These are phyloP conservation scores for Zosterops lateralis DNA, from an alignment of 2,113 vertebrate species.

Conservation along the genomic window DNA sequence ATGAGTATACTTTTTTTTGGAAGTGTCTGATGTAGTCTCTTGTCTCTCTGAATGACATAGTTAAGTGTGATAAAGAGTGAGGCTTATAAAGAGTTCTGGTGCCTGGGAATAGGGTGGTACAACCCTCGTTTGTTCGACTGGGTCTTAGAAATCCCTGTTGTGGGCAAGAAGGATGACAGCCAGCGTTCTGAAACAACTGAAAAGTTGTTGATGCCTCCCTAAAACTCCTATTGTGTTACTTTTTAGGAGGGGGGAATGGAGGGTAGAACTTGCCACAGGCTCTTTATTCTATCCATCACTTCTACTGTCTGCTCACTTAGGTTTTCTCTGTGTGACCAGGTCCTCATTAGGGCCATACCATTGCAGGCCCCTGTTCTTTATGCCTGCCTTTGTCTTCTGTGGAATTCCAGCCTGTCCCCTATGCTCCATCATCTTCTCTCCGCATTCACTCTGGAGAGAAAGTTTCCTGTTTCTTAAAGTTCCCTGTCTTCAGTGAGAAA, in stretches of 20 bases:
- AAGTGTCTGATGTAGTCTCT: neutral
- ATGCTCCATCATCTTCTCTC: neutral
- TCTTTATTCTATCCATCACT: neutral
- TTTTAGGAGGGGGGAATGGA: neutral
- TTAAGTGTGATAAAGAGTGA: neutral
- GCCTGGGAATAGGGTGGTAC: neutral
- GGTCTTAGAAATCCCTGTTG: neutral
- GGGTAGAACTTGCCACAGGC: neutral
- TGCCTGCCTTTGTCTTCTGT: neutral
- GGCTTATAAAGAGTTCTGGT: neutral
- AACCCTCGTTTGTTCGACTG: fast-evolving
- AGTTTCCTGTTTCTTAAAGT: neutral
- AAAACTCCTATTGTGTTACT: neutral
- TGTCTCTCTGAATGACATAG: neutral
- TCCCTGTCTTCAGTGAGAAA: neutral
- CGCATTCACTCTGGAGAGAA: neutral
- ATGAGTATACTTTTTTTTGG: neutral
- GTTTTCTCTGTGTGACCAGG: neutral
- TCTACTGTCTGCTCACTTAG: neutral
- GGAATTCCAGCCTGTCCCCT: neutral
- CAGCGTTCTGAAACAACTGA: neutral
- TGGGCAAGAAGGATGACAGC: neutral
- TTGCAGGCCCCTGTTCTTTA: neutral
- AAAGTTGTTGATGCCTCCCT: neutral
- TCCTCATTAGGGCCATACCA: fast-evolving